phyloP scores from a whole-genome alignment of 2,888 invertebrate genomes.

The Platerodrilus igneus region DNA sequence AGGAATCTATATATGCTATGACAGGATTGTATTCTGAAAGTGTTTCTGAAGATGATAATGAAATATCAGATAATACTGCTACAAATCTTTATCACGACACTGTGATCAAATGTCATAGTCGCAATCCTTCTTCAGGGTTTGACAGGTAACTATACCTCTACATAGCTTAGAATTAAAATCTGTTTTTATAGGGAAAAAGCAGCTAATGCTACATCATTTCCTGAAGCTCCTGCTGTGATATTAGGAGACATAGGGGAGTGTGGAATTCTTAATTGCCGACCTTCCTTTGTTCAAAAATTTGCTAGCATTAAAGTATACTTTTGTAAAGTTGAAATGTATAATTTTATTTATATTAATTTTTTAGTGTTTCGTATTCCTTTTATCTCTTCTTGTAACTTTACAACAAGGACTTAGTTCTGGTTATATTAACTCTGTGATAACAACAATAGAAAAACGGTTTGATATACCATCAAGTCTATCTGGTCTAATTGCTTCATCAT shows the following conservation, averaged over 20 bases:
- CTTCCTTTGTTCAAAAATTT: constrained; percentile 78
- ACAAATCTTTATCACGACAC: constrained; percentile 44
- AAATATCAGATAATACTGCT: constrained; percentile 47
- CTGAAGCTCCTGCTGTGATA: constrained; percentile 56
- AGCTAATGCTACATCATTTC: constrained; percentile 55
- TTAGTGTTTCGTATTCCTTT: constrained; percentile 81
- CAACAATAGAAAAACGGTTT: constrained; percentile 92
- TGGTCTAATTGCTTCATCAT: constrained; percentile 88
- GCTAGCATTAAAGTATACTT: constrained; percentile 82
- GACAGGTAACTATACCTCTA: constrained; percentile 53
- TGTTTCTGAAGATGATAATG: constrained; percentile 57
- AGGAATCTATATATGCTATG: constrained; percentile 88
- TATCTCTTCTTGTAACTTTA: constrained; percentile 84
- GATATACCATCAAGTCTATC: constrained; percentile 92
- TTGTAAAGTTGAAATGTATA: too few species aligned
- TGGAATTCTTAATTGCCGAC: constrained; percentile 82
- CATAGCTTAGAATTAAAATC: background rate
- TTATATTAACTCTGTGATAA: constrained; percentile 92
- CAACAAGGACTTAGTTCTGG: constrained; percentile 89
- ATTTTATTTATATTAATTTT: constrained; percentile 35
- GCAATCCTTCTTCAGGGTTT: constrained; percentile 71
- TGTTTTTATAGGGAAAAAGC: constrained; percentile 49
- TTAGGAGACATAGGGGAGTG: constrained; percentile 74
- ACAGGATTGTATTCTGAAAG: constrained; percentile 78
- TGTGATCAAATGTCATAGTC: constrained; percentile 71